Base-by-base conservation (phyloP, 2,113 vertebrate genomes). In the Puntigrus tetrazona region DNA sequence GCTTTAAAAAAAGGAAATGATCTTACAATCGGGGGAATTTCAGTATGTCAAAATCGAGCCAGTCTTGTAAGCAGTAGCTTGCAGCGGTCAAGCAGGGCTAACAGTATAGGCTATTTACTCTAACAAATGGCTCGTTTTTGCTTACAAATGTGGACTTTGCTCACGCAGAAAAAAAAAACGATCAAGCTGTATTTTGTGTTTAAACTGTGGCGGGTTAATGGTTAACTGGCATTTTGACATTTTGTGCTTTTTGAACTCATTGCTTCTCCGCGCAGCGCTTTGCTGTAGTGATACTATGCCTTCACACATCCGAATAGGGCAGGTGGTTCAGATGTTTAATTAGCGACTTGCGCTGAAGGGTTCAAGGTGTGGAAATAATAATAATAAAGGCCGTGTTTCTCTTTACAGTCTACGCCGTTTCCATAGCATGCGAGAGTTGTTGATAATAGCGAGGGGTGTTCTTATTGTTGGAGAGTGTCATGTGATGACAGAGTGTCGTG, bases 121-220 rank as follows among this genome's bases (percentile, higher is more conserved):
- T n/a, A n/a, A n/a, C n/a, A n/a, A n/a, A n/a, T n/a, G n/a, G n/a
- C n/a, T n/a, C n/a, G n/a, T n/a, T n/a, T n/a, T n/a, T n/a, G n/a
- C n/a, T n/a, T n/a, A 65, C 59, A n/a, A 45, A 74, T 29, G 9
- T 41, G 13, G 34, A 7, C 75, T 25, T 78, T 57, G 75, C 13
- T 41, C 52, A 16, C 31, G 9, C 20, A 41, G 22, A 18, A 38
- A 61, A 61, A 61, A 43, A 2, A 72, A 63, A 38, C 8, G n/a
- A n/a, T n/a, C n/a, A 69, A 38, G 3, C 34, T 69, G 5, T 57
- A 52, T 77, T 77, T 77, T 77, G 34, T 57, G 20, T 77, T 57
- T 29, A 55, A 55, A 25, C 22, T 4, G 1, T 78, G 52, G 14
- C 1, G 3, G 22, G 59, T 59, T 59, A 38, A 41, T 27, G 34